Percentiles rank a stretch among this genome's conserved stretches.
phyloP scores from a whole-genome alignment of 1,140 invertebrate species.

The Episyrphus balteatus region DNA sequence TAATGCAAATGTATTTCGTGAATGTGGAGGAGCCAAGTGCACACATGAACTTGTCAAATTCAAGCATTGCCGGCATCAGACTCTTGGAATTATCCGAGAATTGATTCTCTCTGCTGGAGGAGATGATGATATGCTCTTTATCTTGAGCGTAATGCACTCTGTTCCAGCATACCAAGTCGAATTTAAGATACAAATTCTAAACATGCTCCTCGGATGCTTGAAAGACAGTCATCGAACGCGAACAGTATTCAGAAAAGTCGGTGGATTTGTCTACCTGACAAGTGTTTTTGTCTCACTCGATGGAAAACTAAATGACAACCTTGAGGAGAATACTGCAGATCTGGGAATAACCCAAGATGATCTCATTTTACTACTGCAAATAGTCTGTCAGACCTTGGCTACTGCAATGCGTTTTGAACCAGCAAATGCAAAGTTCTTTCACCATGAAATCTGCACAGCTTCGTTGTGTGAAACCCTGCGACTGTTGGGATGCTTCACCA shows the following conservation, averaged over 20 bases:
- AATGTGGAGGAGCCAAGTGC: slow-evolving; percentile 83
- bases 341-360: slow-evolving; percentile 39
- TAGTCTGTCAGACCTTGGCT: slow-evolving; percentile 90
- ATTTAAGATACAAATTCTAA: slow-evolving; percentile 84
- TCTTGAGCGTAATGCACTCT: slow-evolving; percentile 84
- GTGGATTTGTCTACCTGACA: slow-evolving; percentile 95
- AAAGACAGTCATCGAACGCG: slow-evolving; percentile 90
- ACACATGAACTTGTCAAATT: slow-evolving; percentile 82
- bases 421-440: slow-evolving; percentile 97
- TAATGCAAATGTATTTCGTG: slow-evolving; percentile 87
- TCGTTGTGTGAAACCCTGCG: slow-evolving; percentile 85
- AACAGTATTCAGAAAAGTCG: slow-evolving; percentile 93
- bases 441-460: slow-evolving; percentile 87
- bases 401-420: slow-evolving; percentile 98
- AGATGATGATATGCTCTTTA: slow-evolving; percentile 89
- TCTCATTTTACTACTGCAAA: slow-evolving; percentile 63
- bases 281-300: slow-evolving; percentile 90
- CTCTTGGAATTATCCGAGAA: slow-evolving; percentile 72
- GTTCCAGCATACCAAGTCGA: slow-evolving; percentile 64
- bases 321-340: slow-evolving; percentile 20
- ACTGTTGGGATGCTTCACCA: slow-evolving; percentile 80
- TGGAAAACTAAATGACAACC: slow-evolving; percentile 51
- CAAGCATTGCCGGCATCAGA: slow-evolving; percentile 67
- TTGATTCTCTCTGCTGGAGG: slow-evolving; percentile 81
- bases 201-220: slow-evolving; percentile 76